A percentile compares a stretch with the other conserved stretches of the same genome.
phyloP scores from a whole-genome alignment of 2,113 vertebrate genomes.

The Paradisaea rubra region DNA sequence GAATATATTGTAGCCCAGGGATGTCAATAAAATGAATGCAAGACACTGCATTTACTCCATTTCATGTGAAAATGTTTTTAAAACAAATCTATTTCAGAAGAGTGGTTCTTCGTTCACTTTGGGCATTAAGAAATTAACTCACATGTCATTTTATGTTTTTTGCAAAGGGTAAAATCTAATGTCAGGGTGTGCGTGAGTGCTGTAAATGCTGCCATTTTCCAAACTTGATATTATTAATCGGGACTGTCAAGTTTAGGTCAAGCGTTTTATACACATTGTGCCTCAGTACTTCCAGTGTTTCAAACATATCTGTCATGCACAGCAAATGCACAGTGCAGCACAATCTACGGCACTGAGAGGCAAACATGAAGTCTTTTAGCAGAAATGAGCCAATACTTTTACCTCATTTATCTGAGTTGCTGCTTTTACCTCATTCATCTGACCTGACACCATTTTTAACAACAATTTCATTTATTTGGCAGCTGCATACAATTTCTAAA shows the following conservation, averaged over 20 bases:
- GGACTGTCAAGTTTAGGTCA: constrained; percentile 50
- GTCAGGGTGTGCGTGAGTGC: not conserved
- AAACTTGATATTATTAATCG: constrained; percentile 14
- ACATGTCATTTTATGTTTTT: not conserved
- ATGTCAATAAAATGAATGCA: not conserved
- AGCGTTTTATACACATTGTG: constrained; percentile 37
- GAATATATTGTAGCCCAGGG: not conserved
- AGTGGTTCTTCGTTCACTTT: not conserved
- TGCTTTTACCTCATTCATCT: not conserved
- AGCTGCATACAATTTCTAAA: not conserved
- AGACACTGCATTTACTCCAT: not conserved
- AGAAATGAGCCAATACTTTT: not conserved
- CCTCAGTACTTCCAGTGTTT: constrained; percentile 27
- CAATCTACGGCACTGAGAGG: not conserved
- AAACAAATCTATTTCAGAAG: not conserved
- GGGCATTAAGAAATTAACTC: not conserved
- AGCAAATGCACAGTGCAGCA: not conserved
- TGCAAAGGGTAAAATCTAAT: not conserved
- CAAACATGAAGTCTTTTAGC: not conserved
- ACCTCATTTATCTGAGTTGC: not conserved
- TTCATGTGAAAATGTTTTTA: not conserved
- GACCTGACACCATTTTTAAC: constrained; percentile 1
- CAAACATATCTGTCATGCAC: not conserved
- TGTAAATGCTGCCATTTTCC: not conserved
- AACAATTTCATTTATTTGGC: constrained; percentile 6